Percentiles rank a stretch among this genome's conserved stretches.
These are phyloP conservation scores for Leptinotarsa rubiginosa DNA, from an alignment of 2,888 invertebrate genomes.

Conservation along the genomic window DNA sequence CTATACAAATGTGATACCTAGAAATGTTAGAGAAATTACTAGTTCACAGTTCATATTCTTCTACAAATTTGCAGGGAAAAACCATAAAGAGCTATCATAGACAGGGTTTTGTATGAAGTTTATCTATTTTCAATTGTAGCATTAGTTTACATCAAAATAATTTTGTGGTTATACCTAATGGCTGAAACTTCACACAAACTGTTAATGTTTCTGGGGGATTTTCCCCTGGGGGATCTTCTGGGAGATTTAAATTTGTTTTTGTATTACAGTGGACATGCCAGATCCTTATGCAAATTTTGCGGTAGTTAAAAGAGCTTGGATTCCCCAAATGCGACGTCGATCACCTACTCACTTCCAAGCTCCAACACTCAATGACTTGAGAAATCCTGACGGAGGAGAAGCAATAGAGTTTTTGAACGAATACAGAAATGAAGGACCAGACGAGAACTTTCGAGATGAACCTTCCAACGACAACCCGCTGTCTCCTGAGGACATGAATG, in stretches of 20 bases:
- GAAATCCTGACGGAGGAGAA: constrained; percentile 59
- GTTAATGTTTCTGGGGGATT: too few relatives aligned
- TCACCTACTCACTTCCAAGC: constrained; percentile 58
- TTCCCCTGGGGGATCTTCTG: too few relatives aligned
- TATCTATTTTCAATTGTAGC: too few relatives aligned
- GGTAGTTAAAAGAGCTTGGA: constrained; percentile 59
- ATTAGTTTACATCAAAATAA: too few relatives aligned
- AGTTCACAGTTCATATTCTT: too few relatives aligned
- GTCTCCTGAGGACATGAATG: constrained; percentile 51
- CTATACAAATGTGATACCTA: not conserved
- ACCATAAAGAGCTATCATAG: too few relatives aligned
- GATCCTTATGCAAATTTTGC: constrained; percentile 61
- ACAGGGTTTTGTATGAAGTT: too few relatives aligned
- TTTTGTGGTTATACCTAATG: too few relatives aligned
- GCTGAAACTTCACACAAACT: too few relatives aligned
- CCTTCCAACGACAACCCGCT: constrained; percentile 23
- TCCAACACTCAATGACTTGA: constrained; percentile 25
- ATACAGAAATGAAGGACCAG: constrained; percentile 46
- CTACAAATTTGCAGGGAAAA: too few relatives aligned
- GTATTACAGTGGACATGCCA: constrained; percentile 60
- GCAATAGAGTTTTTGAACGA: constrained; percentile 54
- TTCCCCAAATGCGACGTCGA: constrained; percentile 63
- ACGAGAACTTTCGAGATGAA: constrained; percentile 26
- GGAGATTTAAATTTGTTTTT: not conserved
- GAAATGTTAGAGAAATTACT: not conserved